A percentile compares a stretch with the other conserved stretches of the same genome.
phyloP scores from a whole-genome alignment of 2,888 invertebrate genomes.

The Caenorhabditis macrosperma region DNA sequence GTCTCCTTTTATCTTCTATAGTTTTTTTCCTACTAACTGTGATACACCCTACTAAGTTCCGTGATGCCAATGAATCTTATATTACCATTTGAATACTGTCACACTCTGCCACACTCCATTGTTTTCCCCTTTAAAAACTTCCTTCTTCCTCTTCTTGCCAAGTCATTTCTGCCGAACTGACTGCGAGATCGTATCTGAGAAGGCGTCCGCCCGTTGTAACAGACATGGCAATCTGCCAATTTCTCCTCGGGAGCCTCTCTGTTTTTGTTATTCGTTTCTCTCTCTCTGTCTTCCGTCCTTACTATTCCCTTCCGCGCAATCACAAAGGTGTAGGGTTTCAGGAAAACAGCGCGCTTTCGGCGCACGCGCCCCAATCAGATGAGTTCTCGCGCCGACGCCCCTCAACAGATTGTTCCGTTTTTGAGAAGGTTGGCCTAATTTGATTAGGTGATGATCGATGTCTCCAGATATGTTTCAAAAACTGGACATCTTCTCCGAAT shows the following conservation, averaged over 20 bases:
- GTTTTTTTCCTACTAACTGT: constrained; percentile 19
- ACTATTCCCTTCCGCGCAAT: constrained; percentile 9
- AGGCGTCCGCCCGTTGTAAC: constrained; percentile 33
- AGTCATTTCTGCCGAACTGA: neutral
- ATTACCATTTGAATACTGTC: constrained; percentile 7
- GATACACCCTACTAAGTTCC: constrained; percentile 17
- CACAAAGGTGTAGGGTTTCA: constrained; percentile 44
- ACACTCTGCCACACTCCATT: constrained; percentile 25
- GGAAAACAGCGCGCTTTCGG: constrained; percentile 22
- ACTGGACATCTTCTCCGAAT: neutral
- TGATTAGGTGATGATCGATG: constrained; percentile 34
- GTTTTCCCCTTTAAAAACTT: constrained; percentile 20
- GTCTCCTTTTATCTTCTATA: neutral
- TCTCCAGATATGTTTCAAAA: constrained; percentile 12
- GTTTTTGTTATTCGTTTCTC: constrained; percentile 34
- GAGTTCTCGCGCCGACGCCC: constrained; percentile 28
- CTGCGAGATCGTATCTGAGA: constrained; percentile 20
- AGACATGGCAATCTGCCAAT: constrained; percentile 38
- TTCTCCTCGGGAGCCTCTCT: constrained; percentile 12
- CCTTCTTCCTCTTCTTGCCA: constrained; percentile 7
- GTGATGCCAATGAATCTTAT: neutral
- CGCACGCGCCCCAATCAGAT: constrained; percentile 32
- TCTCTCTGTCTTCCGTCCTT: constrained; percentile 11
- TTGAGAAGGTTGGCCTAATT: constrained; percentile 37
- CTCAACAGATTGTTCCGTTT: neutral